These are phyloP conservation scores for Todiramphus chloris DNA, from an alignment of 2,113 vertebrate species.

Conservation along the genomic window DNA sequence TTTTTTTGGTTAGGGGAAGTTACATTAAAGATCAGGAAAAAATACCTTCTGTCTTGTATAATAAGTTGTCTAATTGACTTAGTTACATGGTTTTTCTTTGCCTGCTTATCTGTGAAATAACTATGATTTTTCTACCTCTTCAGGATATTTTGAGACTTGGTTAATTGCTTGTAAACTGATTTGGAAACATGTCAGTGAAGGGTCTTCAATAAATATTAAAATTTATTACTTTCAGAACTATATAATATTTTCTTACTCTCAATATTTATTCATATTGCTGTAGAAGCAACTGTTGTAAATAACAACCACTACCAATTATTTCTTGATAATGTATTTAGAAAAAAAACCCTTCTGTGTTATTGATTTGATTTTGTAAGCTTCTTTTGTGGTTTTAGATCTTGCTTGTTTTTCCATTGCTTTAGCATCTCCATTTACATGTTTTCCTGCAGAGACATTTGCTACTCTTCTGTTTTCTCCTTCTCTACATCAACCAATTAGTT, in stretches of 20 bases:
- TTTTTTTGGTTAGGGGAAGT: not conserved
- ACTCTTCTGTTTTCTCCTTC: not conserved
- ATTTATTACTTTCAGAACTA: not conserved
- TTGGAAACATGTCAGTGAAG: not conserved
- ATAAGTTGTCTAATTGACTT: not conserved
- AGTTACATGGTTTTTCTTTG: not conserved
- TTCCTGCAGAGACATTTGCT: not conserved
- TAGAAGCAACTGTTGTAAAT: not conserved
- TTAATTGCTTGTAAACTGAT: conserved; percentile 10
- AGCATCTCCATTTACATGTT: not conserved
- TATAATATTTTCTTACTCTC: not conserved
- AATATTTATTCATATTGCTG: not conserved
- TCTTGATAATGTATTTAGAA: not conserved
- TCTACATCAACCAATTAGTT: not conserved
- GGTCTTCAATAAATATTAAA: not conserved
- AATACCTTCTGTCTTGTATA: not conserved
- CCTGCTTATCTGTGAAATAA: not conserved
- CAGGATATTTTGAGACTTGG: not conserved
- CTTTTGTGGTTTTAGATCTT: not conserved
- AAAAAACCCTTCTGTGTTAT: not conserved
- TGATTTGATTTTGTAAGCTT: not conserved
- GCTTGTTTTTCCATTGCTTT: not conserved
- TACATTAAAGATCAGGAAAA: not conserved
- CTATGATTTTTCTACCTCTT: not conserved
- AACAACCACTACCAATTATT: not conserved